These are phyloP conservation scores for Pterophyllum scalare DNA, from an alignment of 2,113 vertebrate genomes.

Conservation along the genomic window DNA sequence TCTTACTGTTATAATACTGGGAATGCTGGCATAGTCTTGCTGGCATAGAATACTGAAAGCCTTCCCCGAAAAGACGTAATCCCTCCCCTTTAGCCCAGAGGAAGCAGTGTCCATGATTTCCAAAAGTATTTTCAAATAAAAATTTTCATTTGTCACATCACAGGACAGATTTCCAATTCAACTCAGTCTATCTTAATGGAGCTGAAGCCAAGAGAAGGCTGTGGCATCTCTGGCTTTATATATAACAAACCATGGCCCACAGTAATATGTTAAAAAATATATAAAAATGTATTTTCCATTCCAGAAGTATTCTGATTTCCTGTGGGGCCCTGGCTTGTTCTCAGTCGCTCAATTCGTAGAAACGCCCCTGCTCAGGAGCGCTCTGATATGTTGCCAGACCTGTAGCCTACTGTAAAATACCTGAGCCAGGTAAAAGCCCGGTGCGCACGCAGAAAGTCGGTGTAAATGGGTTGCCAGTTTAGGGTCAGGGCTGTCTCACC, in stretches of 20 bases:
- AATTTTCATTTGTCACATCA: neutral
- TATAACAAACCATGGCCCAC: too few relatives aligned
- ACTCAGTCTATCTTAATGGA: neutral
- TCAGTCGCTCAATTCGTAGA: neutral
- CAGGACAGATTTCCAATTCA: neutral
- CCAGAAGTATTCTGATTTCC: neutral
- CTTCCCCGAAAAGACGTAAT: neutral
- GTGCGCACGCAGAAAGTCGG: neutral
- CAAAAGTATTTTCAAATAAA: neutral
- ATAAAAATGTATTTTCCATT: neutral
- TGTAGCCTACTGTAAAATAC: neutral
- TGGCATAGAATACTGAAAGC: too few relatives aligned
- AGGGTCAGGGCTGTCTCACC: constrained; percentile 50
- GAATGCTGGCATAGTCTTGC: neutral
- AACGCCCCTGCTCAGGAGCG: neutral
- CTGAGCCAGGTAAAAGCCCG: constrained; percentile 9
- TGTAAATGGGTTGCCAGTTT: constrained; percentile 47
- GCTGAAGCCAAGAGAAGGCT: neutral
- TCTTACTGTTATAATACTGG: neutral
- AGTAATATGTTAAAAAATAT: too few relatives aligned
- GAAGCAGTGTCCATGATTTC: neutral
- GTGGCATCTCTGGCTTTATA: neutral
- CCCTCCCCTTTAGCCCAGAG: neutral
- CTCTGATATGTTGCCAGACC: neutral
- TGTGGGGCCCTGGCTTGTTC: neutral